Conservation (phyloP, 2,797 vertebrate genomes). For the Takifugu rubripes region DNA sequence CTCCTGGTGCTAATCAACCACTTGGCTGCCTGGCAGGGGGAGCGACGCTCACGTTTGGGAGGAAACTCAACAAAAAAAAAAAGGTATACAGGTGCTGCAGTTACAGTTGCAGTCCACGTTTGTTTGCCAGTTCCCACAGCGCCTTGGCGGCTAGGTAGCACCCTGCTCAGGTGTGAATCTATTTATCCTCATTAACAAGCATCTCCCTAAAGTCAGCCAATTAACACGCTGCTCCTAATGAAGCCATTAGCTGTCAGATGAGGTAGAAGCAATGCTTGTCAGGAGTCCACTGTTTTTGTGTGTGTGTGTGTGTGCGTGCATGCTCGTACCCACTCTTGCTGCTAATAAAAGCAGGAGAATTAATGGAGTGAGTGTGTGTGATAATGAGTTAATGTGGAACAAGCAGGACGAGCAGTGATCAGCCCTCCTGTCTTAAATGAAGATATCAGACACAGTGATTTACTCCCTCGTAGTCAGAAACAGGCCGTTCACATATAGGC, state of each 20-base stretch:
- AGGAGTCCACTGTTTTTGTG: slow-evolving; percentile 69
- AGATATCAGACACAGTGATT: slow-evolving; percentile 85
- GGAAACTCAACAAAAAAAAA: slow-evolving; percentile 7
- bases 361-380: slow-evolving; percentile 92
- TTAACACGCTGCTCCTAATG: slow-evolving; percentile 92
- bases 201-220: slow-evolving; percentile 92
- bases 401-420: slow-evolving; percentile 84
- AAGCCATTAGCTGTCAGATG: slow-evolving; percentile 98
- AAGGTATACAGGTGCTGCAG: slow-evolving; percentile 19
- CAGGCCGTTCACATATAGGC: slow-evolving; percentile 36
- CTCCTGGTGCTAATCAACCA: slow-evolving; percentile 74
- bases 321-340: slow-evolving; percentile 69
- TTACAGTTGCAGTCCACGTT: slow-evolving; percentile 21
- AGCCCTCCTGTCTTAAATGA: slow-evolving; percentile 81
- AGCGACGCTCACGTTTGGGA: slow-evolving; percentile 33
- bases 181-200: slow-evolving; percentile 96
- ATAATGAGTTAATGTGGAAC: slow-evolving; percentile 98
- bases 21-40: slow-evolving; percentile 59
- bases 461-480: slow-evolving; percentile 65
- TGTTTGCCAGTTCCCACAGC: slow-evolving; percentile 54
- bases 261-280: slow-evolving; percentile 89
- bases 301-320: slow-evolving; percentile 23
- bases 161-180: slow-evolving; percentile 92
- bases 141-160: slow-evolving; percentile 70
- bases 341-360: slow-evolving; percentile 93